Conservation (phyloP, 2,888 invertebrate genomes). For the Meiosimyza platycephala region DNA sequence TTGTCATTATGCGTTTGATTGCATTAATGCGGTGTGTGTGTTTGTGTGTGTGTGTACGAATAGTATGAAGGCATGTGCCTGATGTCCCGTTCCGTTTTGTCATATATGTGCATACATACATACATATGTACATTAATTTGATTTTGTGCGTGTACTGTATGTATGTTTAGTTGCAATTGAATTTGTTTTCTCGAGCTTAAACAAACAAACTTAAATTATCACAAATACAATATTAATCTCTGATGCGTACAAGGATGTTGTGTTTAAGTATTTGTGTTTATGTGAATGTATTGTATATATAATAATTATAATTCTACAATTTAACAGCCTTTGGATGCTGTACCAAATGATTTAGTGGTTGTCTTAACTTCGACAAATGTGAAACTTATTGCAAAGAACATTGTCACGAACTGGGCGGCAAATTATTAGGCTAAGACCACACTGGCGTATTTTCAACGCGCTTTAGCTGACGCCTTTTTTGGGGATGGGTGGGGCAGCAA, state of each 20-base stretch:
- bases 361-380: no score
- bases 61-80: background rate
- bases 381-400: background rate
- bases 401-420: no score
- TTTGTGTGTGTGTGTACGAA: background rate
- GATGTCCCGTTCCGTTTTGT: background rate
- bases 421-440: no score
- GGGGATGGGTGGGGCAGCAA: no score
- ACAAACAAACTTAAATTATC: background rate
- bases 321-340: slow-evolving; percentile 3
- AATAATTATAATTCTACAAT: slow-evolving; percentile 16
- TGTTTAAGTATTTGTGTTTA: background rate
- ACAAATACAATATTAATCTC: slow-evolving; percentile 6
- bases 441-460: background rate
- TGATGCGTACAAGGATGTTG: slow-evolving; percentile 1
- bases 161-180: slow-evolving; percentile 22
- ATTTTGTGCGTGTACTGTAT: slow-evolving; percentile 17
- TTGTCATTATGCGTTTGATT: background rate
- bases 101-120: background rate
- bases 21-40: background rate
- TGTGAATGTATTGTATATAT: background rate
- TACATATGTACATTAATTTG: slow-evolving; percentile 10
- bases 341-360: no score
- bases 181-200: slow-evolving; percentile 17
- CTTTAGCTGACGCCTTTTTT: no score